Base-by-base conservation (phyloP, 2,797 vertebrate genomes). In the Crenuchus spilurus region DNA sequence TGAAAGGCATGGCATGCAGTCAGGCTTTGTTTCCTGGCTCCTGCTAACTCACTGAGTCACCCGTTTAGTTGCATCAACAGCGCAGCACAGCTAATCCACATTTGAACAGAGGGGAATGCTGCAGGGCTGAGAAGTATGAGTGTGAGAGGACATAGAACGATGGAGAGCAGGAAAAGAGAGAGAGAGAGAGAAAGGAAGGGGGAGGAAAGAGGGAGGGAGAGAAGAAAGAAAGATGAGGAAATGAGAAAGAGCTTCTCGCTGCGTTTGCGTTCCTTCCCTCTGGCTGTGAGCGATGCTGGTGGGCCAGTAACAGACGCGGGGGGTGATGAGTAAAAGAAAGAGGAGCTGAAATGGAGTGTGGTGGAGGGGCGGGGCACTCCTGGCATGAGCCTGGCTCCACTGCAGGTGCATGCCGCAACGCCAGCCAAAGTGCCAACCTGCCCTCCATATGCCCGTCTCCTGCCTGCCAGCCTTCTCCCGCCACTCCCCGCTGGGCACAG, bases 351-450 rank as follows among this genome's bases (percentile, higher is more conserved):
- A 75, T 68, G 14, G 54, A 62, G 48, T 54, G 57, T 51, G 46
- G 54, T 6, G 28, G 9, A 70, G 66, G 62, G 77, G 75, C 37
- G 72, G 55, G 33, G 46, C 30, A 39, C 64, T 10, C 84, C 89
- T 92, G 92, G 93, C 92, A 84, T 70, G 65, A 74, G 84, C 87
- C 86, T 80, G 83, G 87, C 82, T 84, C 89, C 81, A 82, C 87
- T 88, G 91, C 94, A 95, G 93, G 93, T 95, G 94, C 84, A 85
- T 79, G 6, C 84, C 82, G 81, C 46, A 79, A 85, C 83, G 84
- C 85, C 88, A 90, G 93, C 91, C 92, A 93, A 93, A 91, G 84
- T 86, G 87, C 90, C 92, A 91, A 92, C 91, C 91, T 93, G 91
- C 90, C 90, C 84, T 88, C 92, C 94, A 93, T 93, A 94, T 93